phyloP scores from a whole-genome alignment of 2,888 invertebrate species.

The Cantharis flavilabris region DNA sequence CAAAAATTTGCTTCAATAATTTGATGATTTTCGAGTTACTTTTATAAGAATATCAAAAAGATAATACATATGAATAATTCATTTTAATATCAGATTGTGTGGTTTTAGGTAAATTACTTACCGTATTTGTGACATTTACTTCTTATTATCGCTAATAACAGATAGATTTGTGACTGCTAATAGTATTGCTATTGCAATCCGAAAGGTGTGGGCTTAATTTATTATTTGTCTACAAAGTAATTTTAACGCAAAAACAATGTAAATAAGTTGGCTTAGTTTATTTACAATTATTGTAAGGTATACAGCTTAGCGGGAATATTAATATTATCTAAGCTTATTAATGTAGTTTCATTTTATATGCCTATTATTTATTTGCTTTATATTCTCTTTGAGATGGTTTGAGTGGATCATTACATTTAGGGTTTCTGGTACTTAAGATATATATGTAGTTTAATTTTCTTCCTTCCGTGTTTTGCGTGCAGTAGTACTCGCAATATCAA shows the following conservation, averaged over 20 bases:
- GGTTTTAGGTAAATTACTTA: neutral
- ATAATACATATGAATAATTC: no score
- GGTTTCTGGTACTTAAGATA: conserved; percentile 11
- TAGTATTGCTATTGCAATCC: conserved; percentile 16
- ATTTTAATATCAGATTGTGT: no score
- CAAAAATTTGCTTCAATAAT: no score
- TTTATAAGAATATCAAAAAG: neutral
- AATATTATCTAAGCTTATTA: neutral
- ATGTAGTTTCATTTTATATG: neutral
- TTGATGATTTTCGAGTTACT: neutral
- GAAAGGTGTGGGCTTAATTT: conserved; percentile 14
- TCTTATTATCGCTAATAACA: conserved; percentile 25
- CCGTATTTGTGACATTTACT: conserved; percentile 9
- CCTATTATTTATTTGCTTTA: neutral
- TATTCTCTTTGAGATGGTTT: neutral
- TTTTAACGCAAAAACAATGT: neutral
- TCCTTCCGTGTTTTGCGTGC: conserved; percentile 8
- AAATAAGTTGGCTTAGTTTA: neutral
- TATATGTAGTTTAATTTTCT: conserved; percentile 17
- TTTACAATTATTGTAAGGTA: neutral
- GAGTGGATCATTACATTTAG: conserved; percentile 6
- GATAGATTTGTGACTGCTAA: conserved; percentile 30
- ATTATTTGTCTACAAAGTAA: conserved; percentile 19
- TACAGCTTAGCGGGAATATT: neutral
- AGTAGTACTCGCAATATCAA: neutral